Conservation (phyloP, 2,797 vertebrate species). For the Pteropus rufus region DNA sequence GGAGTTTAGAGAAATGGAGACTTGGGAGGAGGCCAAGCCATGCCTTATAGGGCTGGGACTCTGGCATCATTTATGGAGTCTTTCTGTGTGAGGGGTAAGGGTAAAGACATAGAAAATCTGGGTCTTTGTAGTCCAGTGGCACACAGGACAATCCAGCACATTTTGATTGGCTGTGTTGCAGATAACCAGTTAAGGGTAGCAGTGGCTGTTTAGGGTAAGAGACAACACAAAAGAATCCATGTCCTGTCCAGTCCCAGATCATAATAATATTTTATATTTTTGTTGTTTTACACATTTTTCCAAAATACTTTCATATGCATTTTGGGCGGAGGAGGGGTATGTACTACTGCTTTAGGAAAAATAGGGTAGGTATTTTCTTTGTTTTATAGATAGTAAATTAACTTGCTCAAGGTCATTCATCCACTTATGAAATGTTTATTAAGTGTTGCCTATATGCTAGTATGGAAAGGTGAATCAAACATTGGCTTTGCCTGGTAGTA, state of each 20-base stretch:
- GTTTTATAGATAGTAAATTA: constrained; percentile 17
- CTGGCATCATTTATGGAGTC: neutral
- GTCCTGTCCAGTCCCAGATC: neutral
- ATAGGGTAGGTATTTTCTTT: neutral
- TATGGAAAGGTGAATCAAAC: neutral
- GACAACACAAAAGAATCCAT: neutral
- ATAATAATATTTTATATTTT: neutral
- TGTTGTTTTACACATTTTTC: neutral
- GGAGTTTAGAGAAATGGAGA: neutral
- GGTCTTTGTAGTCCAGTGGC: neutral
- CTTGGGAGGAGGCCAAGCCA: neutral
- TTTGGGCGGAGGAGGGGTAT: neutral
- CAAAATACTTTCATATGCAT: neutral
- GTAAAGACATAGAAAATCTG: neutral
- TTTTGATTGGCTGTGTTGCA: neutral
- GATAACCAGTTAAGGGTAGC: neutral
- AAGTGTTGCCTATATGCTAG: neutral
- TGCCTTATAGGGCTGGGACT: neutral
- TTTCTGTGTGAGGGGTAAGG: neutral
- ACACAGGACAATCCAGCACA: neutral
- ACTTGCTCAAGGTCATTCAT: neutral
- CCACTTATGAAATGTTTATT: neutral
- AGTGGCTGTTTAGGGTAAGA: neutral
- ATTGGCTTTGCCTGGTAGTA: neutral
- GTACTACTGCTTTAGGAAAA: neutral